These are phyloP conservation scores for Premnoplex brunnescens DNA, from an alignment of 2,797 vertebrate genomes.

Conservation along the genomic window DNA sequence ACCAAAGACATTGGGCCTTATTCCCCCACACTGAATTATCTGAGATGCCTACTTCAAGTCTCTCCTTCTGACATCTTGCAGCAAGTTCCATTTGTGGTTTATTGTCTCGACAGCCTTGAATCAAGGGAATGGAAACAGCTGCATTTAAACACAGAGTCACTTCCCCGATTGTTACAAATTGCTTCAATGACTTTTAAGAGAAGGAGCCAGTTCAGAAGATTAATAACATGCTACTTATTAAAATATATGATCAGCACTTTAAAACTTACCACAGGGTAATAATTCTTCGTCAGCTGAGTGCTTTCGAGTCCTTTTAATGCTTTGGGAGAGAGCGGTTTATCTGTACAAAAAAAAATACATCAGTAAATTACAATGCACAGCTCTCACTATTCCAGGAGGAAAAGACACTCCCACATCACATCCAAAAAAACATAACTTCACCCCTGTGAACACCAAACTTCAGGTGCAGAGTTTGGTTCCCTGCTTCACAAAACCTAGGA, in stretches of 20 bases:
- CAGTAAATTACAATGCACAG: conserved; percentile 8
- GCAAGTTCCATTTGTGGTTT: conserved; percentile 1
- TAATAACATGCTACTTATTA: conserved; percentile 31
- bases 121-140: conserved; percentile 3
- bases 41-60: background rate
- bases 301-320: conserved; percentile 83
- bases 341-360: conserved; percentile 65
- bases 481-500: background rate
- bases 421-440: background rate
- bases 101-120: background rate
- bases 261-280: conserved; percentile 91
- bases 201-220: conserved; percentile 22
- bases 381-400: background rate
- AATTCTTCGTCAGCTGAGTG: conserved; percentile 93
- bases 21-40: background rate
- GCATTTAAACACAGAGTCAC: conserved; percentile 1
- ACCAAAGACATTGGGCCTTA: background rate
- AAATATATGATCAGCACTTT: conserved; percentile 31
- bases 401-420: background rate
- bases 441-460: background rate
- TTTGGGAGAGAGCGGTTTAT: conserved; percentile 93
- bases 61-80: background rate
- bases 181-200: conserved; percentile 8
- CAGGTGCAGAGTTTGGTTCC: background rate
- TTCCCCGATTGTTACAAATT: background rate